These are phyloP conservation scores for Cosmorhoe ocellata DNA, from an alignment of 2,888 invertebrate species.

Conservation along the genomic window DNA sequence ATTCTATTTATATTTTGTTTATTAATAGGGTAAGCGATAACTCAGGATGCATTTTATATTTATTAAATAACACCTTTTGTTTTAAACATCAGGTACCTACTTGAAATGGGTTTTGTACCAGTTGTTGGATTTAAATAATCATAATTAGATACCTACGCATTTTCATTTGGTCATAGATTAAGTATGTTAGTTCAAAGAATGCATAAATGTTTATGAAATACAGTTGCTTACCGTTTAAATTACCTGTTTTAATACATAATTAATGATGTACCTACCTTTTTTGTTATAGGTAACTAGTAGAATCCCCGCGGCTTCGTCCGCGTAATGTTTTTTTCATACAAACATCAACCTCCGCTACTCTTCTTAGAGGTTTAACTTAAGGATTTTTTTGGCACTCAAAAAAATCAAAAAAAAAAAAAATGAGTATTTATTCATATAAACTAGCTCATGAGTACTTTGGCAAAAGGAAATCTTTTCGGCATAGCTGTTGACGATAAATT, in stretches of 20 bases:
- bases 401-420: not conserved
- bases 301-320: too few relatives aligned
- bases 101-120: too few relatives aligned
- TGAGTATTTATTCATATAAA: conserved; percentile 19
- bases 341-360: too few relatives aligned
- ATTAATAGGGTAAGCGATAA: too few relatives aligned
- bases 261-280: not conserved
- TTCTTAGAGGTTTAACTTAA: too few relatives aligned
- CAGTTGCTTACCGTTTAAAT: conserved; percentile 12
- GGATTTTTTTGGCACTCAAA: too few relatives aligned
- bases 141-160: not conserved
- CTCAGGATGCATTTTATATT: too few relatives aligned
- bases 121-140: not conserved
- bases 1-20: too few relatives aligned
- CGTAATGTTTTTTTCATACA: too few relatives aligned
- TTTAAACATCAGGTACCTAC: too few relatives aligned
- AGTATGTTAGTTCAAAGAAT: conserved; percentile 4
- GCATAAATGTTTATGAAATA: conserved; percentile 13
- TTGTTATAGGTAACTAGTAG: too few relatives aligned
- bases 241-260: conserved; percentile 12
- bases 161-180: conserved; percentile 13
- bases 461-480: conserved; percentile 12
- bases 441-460: conserved; percentile 12
- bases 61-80: too few relatives aligned
- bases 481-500: conserved; percentile 1